Evolutionary conservation across 2,797 vertebrate species (phyloP).

Genomic region (Dryobates pubescens): DNA sequence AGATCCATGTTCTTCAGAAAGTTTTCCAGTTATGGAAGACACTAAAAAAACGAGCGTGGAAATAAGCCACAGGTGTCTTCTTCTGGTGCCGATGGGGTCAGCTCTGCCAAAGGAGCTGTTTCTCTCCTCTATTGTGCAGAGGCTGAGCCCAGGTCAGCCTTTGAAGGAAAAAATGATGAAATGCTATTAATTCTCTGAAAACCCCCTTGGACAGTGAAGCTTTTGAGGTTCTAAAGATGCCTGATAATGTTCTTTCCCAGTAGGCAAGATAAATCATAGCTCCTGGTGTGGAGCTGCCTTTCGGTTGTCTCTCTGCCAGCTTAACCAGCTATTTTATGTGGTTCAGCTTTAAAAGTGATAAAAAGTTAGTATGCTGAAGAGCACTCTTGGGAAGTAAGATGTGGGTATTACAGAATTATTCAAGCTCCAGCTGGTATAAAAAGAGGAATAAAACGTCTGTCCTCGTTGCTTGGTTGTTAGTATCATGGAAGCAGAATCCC

Average conservation of each 20-base stretch:
- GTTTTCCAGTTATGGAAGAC: constrained; percentile 30
- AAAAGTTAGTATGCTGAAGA: constrained; percentile 45
- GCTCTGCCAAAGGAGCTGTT: constrained; percentile 1
- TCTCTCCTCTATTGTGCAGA: background rate
- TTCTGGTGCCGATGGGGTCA: background rate
- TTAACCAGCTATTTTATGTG: constrained; percentile 43
- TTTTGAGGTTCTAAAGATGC: constrained; percentile 34
- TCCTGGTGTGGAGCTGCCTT: constrained; percentile 31
- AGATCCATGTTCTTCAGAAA: background rate
- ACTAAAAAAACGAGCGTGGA: background rate
- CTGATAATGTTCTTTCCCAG: constrained; percentile 25
- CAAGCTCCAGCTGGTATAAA: constrained; percentile 29
- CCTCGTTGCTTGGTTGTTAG: constrained; percentile 4
- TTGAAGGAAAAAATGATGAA: constrained; percentile 42
- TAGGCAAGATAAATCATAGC: constrained; percentile 18
- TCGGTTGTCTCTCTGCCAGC: constrained; percentile 21
- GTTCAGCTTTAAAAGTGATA: constrained; percentile 47
- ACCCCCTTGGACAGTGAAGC: background rate
- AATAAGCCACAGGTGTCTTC: constrained; percentile 21
- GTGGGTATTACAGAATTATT: constrained; percentile 39
- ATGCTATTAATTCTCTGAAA: constrained; percentile 39
- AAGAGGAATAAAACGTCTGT: constrained; percentile 17
- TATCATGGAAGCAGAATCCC: background rate
- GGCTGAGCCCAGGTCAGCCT: background rate
- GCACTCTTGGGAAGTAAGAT: constrained; percentile 30